These are phyloP conservation scores for Sebastes nivosus DNA, from an alignment of 2,797 vertebrate genomes.

Conservation along the genomic window DNA sequence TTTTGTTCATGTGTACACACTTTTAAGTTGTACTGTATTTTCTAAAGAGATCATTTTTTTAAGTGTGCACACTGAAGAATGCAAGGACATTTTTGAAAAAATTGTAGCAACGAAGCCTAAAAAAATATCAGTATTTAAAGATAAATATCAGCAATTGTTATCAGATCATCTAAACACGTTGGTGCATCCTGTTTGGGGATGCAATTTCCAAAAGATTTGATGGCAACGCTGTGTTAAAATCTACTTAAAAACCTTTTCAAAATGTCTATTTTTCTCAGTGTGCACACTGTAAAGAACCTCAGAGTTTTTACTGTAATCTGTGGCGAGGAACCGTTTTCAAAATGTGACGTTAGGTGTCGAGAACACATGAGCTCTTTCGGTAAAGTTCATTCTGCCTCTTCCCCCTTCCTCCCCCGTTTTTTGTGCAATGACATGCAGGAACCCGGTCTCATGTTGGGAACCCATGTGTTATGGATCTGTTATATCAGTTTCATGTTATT, in stretches of 20 bases:
- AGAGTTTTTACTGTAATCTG: constrained; percentile 30
- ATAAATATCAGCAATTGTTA: background rate
- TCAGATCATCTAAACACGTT: no score
- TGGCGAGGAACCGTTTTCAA: constrained; percentile 18
- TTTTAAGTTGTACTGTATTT: constrained; percentile 24
- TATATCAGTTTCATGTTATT: constrained; percentile 59
- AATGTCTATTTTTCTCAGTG: background rate
- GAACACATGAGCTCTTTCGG: constrained; percentile 67
- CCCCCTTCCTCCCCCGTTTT: background rate
- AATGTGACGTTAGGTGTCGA: constrained; percentile 24
- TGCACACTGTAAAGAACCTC: constrained; percentile 1
- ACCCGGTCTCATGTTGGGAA: constrained; percentile 51
- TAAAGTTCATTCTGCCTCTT: constrained; percentile 81
- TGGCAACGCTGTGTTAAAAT: background rate
- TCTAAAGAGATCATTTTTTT: background rate
- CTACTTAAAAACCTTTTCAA: background rate
- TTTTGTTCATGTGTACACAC: background rate
- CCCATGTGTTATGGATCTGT: constrained; percentile 63
- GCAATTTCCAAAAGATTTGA: background rate
- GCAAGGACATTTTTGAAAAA: background rate
- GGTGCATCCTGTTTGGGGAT: background rate
- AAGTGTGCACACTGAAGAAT: background rate
- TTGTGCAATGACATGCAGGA: constrained; percentile 70
- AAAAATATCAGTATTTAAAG: constrained; percentile 1
- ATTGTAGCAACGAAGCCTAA: background rate